Evolutionary conservation across 2,113 vertebrate species (phyloP).

Genomic region (Xyrauchen texanus): DNA sequence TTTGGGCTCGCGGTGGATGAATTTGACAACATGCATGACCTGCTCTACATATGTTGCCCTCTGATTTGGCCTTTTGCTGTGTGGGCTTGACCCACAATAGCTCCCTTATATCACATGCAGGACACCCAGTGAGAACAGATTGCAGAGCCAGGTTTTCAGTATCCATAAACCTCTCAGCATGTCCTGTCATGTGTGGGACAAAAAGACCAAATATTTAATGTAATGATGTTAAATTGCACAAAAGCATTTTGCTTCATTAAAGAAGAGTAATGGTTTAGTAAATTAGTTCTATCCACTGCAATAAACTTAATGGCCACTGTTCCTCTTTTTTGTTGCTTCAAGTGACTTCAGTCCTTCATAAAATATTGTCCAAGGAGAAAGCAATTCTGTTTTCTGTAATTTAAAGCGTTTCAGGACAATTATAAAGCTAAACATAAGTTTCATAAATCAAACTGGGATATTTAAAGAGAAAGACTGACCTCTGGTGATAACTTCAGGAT

Average conservation of each 20-base stretch:
- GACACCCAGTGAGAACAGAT: conserved; percentile 47
- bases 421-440: neutral
- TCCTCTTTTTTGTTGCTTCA: neutral
- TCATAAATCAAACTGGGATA: too few species aligned
- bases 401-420: neutral
- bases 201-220: neutral
- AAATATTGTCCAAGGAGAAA: neutral
- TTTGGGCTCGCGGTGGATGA: conserved; percentile 40
- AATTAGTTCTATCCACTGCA: neutral
- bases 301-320: neutral
- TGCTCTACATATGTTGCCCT: conserved; percentile 51
- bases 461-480: conserved; percentile 40
- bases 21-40: conserved; percentile 40
- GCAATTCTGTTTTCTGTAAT: too few species aligned
- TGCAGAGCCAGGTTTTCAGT: conserved; percentile 21
- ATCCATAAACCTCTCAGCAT: conserved; percentile 28
- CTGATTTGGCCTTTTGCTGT: conserved; percentile 43
- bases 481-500: conserved; percentile 45
- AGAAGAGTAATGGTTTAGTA: conserved; percentile 15
- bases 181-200: neutral
- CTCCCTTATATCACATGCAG: conserved; percentile 44
- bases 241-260: neutral
- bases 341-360: neutral
- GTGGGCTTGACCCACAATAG: conserved; percentile 50
- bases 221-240: neutral